phyloP scores from a whole-genome alignment of 2,888 invertebrate species.

The Ectropis crepuscularia region DNA sequence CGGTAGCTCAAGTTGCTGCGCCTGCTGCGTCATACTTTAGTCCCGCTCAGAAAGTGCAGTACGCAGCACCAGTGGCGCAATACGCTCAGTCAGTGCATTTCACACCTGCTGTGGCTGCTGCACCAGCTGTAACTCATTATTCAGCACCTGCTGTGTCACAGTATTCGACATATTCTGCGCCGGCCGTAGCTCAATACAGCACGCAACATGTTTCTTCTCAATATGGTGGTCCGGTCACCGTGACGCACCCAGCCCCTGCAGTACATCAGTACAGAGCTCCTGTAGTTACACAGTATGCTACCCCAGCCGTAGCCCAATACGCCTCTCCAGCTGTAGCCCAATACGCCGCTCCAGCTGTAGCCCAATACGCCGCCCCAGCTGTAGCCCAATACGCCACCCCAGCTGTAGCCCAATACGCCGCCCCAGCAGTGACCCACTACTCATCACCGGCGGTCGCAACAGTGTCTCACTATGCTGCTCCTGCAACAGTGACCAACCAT shows the following conservation, averaged over 20 bases:
- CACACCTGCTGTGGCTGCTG: conserved; percentile 35
- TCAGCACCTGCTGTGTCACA: conserved; percentile 52
- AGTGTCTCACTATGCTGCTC: conserved; percentile 37
- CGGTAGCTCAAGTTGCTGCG: conserved; percentile 44
- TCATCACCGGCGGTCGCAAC: conserved; percentile 32
- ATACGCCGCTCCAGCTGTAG: conserved; percentile 55
- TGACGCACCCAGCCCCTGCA: conserved; percentile 56
- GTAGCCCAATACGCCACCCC: conserved; percentile 31
- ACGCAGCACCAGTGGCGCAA: conserved; percentile 34
- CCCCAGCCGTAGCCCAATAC: conserved; percentile 46
- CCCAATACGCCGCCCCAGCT: conserved; percentile 47
- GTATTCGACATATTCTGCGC: conserved; percentile 50
- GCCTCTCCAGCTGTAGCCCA: conserved; percentile 53
- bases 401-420: conserved; percentile 11
- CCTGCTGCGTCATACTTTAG: conserved; percentile 52
- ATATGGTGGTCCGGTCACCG: conserved; percentile 43
- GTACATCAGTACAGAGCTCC: conserved; percentile 49
- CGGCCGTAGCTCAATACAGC: conserved; percentile 48
- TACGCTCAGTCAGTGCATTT: conserved; percentile 37
- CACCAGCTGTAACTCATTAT: conserved; percentile 33
- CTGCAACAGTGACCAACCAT: conserved; percentile 45
- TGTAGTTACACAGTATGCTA: conserved; percentile 44
- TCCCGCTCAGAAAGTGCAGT: conserved; percentile 36
- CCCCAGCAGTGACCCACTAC: conserved; percentile 36
- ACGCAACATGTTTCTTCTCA: conserved; percentile 51